Evolutionary conservation across 2,113 vertebrate species (phyloP).

Genomic region (Toxostoma redivivum): DNA sequence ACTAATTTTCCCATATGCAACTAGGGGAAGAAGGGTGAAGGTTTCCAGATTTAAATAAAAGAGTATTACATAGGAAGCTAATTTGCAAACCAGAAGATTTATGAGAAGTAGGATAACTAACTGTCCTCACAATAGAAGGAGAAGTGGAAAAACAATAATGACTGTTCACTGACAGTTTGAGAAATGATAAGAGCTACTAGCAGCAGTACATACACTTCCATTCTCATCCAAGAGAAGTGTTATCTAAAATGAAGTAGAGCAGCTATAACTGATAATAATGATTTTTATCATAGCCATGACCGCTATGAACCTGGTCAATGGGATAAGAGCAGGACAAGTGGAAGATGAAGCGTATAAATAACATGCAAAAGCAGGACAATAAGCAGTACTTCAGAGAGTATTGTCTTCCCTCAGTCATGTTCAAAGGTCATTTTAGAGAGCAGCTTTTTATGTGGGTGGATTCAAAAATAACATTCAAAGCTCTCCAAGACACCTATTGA

Average conservation of each 20-base stretch:
- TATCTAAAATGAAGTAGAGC: neutral
- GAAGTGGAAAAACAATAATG: constrained; percentile 37
- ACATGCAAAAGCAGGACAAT: neutral
- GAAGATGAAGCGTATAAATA: constrained; percentile 48
- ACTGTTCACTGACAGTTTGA: constrained; percentile 38
- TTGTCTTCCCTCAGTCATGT: neutral
- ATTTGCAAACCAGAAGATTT: constrained; percentile 33
- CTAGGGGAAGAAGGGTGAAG: neutral
- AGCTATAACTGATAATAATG: constrained; percentile 14
- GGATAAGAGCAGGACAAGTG: constrained; percentile 32
- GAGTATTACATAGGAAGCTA: neutral
- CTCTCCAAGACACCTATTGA: neutral
- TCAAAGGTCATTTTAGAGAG: neutral
- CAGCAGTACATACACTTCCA: neutral
- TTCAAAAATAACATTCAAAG: neutral
- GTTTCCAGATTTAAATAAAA: constrained; percentile 22
- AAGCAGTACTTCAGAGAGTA: neutral
- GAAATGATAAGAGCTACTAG: neutral
- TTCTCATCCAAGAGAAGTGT: neutral
- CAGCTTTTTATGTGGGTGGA: neutral
- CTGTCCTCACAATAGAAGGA: constrained; percentile 35
- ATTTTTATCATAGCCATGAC: constrained; percentile 3
- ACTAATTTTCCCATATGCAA: neutral
- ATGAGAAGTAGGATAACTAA: constrained; percentile 48
- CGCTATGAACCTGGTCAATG: neutral